A percentile compares a stretch with the other conserved stretches of the same genome.
These are phyloP conservation scores for Cyphomyrus discorhynchus DNA, from an alignment of 2,113 vertebrate species.

Conservation along the genomic window DNA sequence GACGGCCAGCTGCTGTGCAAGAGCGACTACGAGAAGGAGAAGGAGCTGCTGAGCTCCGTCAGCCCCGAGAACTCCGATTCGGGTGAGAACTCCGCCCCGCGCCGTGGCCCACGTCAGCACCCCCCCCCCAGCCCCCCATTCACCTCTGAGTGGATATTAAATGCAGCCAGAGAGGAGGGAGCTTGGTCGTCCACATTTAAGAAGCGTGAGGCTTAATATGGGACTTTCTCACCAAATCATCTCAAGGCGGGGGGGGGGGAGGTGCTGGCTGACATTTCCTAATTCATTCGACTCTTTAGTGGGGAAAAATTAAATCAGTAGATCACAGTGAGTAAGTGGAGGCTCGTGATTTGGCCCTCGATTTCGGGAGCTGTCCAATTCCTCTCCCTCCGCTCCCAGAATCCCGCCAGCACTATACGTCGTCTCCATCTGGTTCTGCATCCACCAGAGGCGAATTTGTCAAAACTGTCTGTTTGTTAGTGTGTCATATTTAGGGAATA, in stretches of 20 bases:
- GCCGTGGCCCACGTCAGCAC: no score
- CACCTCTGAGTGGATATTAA: background rate
- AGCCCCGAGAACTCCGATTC: constrained; percentile 81
- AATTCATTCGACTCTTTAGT: background rate
- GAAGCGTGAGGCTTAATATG: background rate
- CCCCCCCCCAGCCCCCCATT: background rate
- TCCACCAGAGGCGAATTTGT: constrained; percentile 29
- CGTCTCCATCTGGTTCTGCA: constrained; percentile 23
- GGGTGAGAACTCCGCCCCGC: constrained; percentile 53
- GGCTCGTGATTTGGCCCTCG: background rate
- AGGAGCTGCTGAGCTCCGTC: constrained; percentile 72
- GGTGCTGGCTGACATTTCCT: background rate
- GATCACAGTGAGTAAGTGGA: constrained; percentile 2
- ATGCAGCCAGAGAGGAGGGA: background rate
- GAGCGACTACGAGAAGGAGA: constrained; percentile 82
- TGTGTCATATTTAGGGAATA: constrained; percentile 22
- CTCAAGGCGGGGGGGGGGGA: background rate
- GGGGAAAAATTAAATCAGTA: background rate
- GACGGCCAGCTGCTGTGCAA: constrained; percentile 88
- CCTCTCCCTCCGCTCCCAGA: background rate
- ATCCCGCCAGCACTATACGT: background rate
- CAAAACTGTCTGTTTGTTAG: constrained; percentile 21
- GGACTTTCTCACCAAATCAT: background rate
- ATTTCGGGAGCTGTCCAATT: background rate
- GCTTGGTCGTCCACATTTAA: background rate